Conservation (phyloP, 2,797 vertebrate species). For the Basileuterus tristriatus region DNA sequence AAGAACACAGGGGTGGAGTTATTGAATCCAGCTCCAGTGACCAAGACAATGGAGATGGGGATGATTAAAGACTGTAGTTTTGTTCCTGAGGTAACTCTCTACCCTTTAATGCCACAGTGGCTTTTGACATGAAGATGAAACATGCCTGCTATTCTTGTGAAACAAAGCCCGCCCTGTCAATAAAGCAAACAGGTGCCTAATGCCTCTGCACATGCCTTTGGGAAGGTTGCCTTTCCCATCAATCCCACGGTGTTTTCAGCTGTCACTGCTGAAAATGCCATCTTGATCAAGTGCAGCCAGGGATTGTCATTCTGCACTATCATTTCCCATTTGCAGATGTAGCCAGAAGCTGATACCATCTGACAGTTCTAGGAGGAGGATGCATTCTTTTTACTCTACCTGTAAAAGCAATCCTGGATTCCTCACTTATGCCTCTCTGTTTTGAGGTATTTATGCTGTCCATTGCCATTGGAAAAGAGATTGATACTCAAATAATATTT, state of each 20-base stretch:
- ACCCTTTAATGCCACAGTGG: constrained; percentile 34
- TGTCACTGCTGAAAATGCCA: constrained; percentile 14
- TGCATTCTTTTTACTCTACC: background rate
- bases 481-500: background rate
- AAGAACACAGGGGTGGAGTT: background rate
- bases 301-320: background rate
- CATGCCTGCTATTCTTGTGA: constrained; percentile 18
- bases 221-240: constrained; percentile 26
- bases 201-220: constrained; percentile 23
- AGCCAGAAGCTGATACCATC: background rate
- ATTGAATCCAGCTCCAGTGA: constrained; percentile 18
- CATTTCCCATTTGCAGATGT: background rate
- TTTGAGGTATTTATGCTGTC: background rate
- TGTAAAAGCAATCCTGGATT: background rate
- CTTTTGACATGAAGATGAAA: constrained; percentile 54
- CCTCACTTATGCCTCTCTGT: background rate
- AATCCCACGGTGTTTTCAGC: constrained; percentile 12
- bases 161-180: constrained; percentile 27
- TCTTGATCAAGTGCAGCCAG: background rate
- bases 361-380: background rate
- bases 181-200: constrained; percentile 53
- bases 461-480: background rate
- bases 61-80: constrained; percentile 33
- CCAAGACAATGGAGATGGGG: background rate
- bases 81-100: constrained; percentile 40